A percentile compares a stretch with the other conserved stretches of the same genome.
Evolutionary conservation across 2,888 invertebrate genomes (phyloP).

Genomic region (Polymixis flavicincta): DNA sequence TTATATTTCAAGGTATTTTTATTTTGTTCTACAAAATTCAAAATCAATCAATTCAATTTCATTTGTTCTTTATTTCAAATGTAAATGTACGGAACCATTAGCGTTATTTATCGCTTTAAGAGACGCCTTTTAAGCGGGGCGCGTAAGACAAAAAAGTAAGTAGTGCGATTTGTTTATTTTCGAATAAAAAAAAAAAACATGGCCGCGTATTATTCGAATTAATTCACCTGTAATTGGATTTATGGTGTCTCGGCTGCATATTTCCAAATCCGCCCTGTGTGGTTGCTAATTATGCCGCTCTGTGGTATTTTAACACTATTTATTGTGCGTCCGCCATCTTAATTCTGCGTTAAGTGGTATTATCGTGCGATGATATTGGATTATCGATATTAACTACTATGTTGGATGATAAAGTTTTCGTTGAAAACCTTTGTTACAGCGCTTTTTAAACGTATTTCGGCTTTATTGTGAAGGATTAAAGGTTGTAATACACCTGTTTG

Average conservation of each 20-base stretch:
- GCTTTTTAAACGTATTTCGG: slow-evolving; percentile 29
- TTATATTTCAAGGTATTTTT: slow-evolving; percentile 15
- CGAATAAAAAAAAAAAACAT: slow-evolving; percentile 51
- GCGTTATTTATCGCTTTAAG: slow-evolving; percentile 66
- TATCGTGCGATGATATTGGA: slow-evolving; percentile 71
- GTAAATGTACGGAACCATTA: slow-evolving; percentile 64
- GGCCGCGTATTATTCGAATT: slow-evolving; percentile 79
- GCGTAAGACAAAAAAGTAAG: slow-evolving; percentile 63
- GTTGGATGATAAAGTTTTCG: slow-evolving; percentile 46
- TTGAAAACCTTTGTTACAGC: slow-evolving; percentile 32
- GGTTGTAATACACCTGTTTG: slow-evolving; percentile 38
- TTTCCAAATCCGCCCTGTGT: slow-evolving; percentile 78
- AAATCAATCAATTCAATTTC: too few species aligned
- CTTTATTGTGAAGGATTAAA: slow-evolving; percentile 27
- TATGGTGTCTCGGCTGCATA: slow-evolving; percentile 78
- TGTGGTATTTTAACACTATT: slow-evolving; percentile 83
- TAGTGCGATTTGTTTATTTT: slow-evolving; percentile 67
- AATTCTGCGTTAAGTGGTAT: slow-evolving; percentile 76
- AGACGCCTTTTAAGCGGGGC: slow-evolving; percentile 64
- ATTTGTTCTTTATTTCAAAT: slow-evolving; percentile 51
- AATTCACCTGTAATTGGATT: slow-evolving; percentile 87
- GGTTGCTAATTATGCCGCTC: slow-evolving; percentile 84
- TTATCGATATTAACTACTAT: slow-evolving; percentile 69
- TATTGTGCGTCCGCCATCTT: slow-evolving; percentile 78
- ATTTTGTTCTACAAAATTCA: slow-evolving; percentile 28